Percentiles rank a stretch among this genome's conserved stretches.
These are phyloP conservation scores for Plutomurus gul DNA, from an alignment of 1,140 invertebrate species.

Conservation along the genomic window DNA sequence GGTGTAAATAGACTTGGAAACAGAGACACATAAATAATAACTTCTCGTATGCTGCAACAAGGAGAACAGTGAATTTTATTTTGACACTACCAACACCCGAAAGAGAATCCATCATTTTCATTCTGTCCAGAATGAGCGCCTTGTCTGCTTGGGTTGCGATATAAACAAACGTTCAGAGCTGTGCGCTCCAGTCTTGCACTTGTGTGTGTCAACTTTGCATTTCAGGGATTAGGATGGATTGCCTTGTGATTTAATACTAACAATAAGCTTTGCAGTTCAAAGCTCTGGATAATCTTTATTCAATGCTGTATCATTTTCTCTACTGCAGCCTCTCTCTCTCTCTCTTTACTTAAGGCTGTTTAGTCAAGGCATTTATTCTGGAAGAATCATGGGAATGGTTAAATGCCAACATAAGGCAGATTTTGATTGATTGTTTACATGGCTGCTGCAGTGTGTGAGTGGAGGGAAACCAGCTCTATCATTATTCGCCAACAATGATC, in stretches of 20 bases:
- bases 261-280: no score
- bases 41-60: background rate
- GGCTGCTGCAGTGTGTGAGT: constrained; percentile 17
- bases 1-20: no score
- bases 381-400: background rate
- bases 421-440: constrained; percentile 26
- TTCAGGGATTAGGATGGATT: no score
- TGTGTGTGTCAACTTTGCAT: background rate
- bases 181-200: background rate
- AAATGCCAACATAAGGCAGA: constrained; percentile 4
- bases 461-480: constrained; percentile 7
- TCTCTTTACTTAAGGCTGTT: no score
- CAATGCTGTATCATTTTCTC: no score
- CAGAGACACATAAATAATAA: no score
- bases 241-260: no score
- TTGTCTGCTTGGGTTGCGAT: background rate
- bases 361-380: background rate
- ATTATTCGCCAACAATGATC: background rate
- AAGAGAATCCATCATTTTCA: constrained; percentile 9
- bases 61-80: background rate
- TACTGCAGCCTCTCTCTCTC: background rate
- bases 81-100: background rate
- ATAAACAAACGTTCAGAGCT: background rate
- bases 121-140: background rate
- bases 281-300: no score